A percentile compares a stretch with the other conserved stretches of the same genome.
Conservation (phyloP, 2,113 vertebrate species). For the Xiphophorus hellerii region DNA sequence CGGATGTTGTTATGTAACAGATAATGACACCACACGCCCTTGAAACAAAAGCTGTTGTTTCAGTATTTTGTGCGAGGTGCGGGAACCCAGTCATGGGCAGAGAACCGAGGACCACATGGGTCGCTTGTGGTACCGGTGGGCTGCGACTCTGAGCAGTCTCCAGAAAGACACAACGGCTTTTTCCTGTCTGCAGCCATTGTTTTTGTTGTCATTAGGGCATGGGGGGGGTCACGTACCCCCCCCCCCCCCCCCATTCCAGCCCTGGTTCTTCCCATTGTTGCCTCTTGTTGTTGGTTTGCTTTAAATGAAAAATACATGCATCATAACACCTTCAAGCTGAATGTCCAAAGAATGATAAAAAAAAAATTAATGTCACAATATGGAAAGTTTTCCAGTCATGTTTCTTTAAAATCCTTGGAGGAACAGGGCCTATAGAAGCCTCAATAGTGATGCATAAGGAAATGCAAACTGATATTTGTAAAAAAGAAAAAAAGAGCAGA, state of each 20-base stretch:
- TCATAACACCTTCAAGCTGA: background rate
- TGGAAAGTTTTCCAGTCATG: background rate
- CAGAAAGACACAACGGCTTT: constrained; percentile 10
- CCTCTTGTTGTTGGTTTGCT: background rate
- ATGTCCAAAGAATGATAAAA: background rate
- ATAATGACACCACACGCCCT: constrained; percentile 79
- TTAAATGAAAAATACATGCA: background rate
- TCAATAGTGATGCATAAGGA: no score
- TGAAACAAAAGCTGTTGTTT: constrained; percentile 77
- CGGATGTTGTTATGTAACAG: constrained; percentile 80
- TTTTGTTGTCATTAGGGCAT: constrained; percentile 73
- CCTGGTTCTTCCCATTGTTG: background rate
- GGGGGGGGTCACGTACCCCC: constrained; percentile 32
- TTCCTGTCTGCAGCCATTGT: constrained; percentile 72
- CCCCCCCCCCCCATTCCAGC: no score
- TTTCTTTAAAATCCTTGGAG: background rate
- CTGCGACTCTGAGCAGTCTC: constrained; percentile 28
- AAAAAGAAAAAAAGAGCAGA: no score
- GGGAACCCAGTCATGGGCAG: constrained; percentile 17
- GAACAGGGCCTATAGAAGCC: no score
- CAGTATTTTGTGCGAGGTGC: constrained; percentile 46
- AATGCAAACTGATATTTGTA: no score
- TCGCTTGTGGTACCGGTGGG: constrained; percentile 12
- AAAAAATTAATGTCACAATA: background rate
- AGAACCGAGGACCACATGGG: constrained; percentile 8